Evolutionary conservation across 2,888 invertebrate species (phyloP).

Genomic region (Ceramica pisi): DNA sequence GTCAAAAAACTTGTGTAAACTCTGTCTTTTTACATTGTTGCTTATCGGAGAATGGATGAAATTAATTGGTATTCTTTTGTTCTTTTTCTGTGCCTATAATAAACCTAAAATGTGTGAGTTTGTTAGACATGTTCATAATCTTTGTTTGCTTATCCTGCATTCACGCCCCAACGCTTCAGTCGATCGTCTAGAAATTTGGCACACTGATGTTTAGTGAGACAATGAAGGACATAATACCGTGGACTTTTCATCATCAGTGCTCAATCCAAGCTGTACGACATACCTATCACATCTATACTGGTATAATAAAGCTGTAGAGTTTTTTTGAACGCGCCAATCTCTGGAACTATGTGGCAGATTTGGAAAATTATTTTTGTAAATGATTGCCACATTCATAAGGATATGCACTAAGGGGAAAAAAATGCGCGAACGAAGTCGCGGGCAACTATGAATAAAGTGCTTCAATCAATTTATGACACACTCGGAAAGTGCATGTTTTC

Average conservation of each 20-base stretch:
- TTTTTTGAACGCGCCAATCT: too few species aligned
- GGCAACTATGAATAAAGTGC: neutral
- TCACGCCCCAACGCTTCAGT: constrained; percentile 19
- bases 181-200: constrained; percentile 47
- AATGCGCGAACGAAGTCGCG: too few species aligned
- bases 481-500: too few species aligned
- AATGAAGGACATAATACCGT: neutral
- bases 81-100: neutral
- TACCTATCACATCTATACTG: neutral
- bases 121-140: neutral
- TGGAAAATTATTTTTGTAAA: too few species aligned
- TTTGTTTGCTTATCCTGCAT: constrained; percentile 30
- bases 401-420: too few species aligned
- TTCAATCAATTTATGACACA: neutral
- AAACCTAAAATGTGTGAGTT: neutral
- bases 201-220: constrained; percentile 8
- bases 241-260: neutral
- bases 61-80: neutral
- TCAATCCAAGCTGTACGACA: neutral
- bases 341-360: too few species aligned
- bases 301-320: too few species aligned
- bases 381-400: too few species aligned
- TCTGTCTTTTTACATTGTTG: constrained; percentile 19
- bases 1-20: constrained; percentile 70
- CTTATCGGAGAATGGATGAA: constrained; percentile 6